Conservation (phyloP, 2,888 invertebrate genomes). For the Rhogogaster chlorosoma region DNA sequence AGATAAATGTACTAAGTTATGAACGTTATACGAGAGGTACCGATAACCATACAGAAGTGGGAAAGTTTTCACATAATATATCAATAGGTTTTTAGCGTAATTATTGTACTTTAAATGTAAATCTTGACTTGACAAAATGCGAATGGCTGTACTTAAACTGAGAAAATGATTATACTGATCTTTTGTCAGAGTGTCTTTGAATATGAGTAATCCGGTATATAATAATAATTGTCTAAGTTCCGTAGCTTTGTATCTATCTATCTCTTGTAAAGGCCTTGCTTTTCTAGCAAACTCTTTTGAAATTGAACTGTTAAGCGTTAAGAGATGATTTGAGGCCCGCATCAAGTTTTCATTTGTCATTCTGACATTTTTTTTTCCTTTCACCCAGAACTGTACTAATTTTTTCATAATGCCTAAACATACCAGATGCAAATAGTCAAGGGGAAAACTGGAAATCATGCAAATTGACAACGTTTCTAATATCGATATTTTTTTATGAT, state of each 20-base stretch:
- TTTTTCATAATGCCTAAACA: conserved; percentile 38
- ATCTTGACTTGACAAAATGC: neutral
- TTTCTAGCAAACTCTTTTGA: conserved; percentile 32
- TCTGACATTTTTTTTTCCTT: conserved; percentile 34
- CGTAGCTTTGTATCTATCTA: conserved; percentile 38
- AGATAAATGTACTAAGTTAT: conserved; percentile 14
- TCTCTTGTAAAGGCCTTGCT: conserved; percentile 6
- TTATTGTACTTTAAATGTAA: conserved; percentile 6
- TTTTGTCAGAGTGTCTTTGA: neutral
- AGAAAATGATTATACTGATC: conserved; percentile 21
- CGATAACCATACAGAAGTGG: neutral
- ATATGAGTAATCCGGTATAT: conserved; percentile 22
- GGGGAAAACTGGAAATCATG: neutral
- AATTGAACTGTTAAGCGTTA: neutral
- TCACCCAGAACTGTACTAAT: neutral
- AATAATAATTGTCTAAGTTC: conserved; percentile 41
- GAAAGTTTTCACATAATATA: conserved; percentile 18
- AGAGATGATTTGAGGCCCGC: neutral
- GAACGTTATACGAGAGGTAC: conserved; percentile 18
- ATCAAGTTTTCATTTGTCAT: conserved; percentile 26
- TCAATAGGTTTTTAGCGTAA: conserved; percentile 13
- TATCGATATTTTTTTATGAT: conserved; percentile 27
- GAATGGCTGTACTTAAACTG: conserved; percentile 5
- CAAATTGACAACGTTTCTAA: neutral
- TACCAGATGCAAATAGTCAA: conserved; percentile 29